Conservation (phyloP, 2,888 invertebrate genomes). For the Hirtodrosophila trivittata region DNA sequence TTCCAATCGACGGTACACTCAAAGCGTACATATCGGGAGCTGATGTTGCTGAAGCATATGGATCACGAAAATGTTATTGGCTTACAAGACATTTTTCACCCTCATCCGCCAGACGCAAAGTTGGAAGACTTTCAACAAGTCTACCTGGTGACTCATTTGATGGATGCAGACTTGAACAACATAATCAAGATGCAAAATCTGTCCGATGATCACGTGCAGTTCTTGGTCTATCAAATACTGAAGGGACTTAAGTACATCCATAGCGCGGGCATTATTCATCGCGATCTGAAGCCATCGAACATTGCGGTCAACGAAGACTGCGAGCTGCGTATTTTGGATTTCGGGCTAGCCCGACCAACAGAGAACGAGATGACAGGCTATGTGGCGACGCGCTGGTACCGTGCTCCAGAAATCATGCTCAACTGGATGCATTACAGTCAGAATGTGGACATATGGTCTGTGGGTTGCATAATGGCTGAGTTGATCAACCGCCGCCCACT, state of each 20-base stretch:
- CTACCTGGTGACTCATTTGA: slow-evolving; percentile 97
- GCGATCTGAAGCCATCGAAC: slow-evolving; percentile 99
- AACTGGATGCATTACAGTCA: slow-evolving; percentile 99
- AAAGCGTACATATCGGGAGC: slow-evolving; percentile 97
- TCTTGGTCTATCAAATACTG: slow-evolving; percentile 99
- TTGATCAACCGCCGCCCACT: slow-evolving; percentile 95
- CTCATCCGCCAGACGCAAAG: slow-evolving; percentile 87
- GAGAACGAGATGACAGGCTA: slow-evolving; percentile 99
- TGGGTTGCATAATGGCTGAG: slow-evolving; percentile 99
- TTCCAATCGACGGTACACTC: slow-evolving; percentile 99
- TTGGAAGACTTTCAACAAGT: slow-evolving; percentile 96
- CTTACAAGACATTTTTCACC: slow-evolving; percentile 96
- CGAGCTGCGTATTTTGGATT: slow-evolving; percentile 98
- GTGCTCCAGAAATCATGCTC: slow-evolving; percentile 99
- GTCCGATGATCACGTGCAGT: slow-evolving; percentile 99
- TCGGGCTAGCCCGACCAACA: slow-evolving; percentile 97
- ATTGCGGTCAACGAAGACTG: slow-evolving; percentile 99
- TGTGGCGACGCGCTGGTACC: slow-evolving; percentile 96
- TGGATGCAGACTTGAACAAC: slow-evolving; percentile 99
- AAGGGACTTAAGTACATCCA: slow-evolving; percentile 99
- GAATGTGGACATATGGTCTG: slow-evolving; percentile 99
- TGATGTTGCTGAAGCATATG: slow-evolving; percentile 98
- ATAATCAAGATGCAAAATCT: slow-evolving; percentile 98
- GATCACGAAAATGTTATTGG: slow-evolving; percentile 99
- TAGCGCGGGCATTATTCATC: slow-evolving; percentile 98